Evolutionary conservation across 1,140 invertebrate genomes (phyloP).

Genomic region (Pseudoatta argentina): DNA sequence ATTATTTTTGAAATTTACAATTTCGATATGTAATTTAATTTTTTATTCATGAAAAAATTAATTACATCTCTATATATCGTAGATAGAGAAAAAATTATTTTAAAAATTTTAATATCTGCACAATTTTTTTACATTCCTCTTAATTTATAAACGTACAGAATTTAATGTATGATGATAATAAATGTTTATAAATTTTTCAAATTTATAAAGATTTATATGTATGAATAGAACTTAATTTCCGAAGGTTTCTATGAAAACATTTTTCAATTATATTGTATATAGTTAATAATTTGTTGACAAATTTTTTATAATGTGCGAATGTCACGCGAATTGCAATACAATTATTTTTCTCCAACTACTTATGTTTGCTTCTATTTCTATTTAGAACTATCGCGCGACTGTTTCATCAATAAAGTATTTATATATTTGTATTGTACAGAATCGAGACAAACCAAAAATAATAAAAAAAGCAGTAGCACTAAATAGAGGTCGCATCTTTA

Average conservation of each 20-base stretch:
- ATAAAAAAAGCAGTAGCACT: constrained; percentile 37
- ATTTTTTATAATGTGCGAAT: neutral
- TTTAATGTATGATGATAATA: constrained; percentile 4
- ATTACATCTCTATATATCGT: constrained; percentile 8
- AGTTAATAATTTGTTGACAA: neutral
- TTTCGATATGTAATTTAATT: constrained; percentile 15
- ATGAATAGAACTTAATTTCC: neutral
- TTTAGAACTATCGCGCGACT: constrained; percentile 18
- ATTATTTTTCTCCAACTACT: neutral
- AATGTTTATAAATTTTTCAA: neutral
- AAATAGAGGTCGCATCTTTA: constrained; percentile 52
- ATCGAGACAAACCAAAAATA: constrained; percentile 59
- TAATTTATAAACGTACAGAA: neutral
- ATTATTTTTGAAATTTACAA: neutral
- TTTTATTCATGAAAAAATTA: constrained; percentile 4
- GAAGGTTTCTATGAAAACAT: neutral
- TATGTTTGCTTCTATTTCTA: constrained; percentile 1
- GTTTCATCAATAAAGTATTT: constrained; percentile 31
- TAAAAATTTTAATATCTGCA: constrained; percentile 17
- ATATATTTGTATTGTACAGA: neutral
- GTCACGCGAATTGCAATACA: neutral
- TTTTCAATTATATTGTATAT: neutral
- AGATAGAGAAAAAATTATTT: constrained; percentile 26
- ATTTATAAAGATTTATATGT: neutral
- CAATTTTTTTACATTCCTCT: neutral